Conservation (phyloP, 2,113 vertebrate species). For the Cavia aperea region DNA sequence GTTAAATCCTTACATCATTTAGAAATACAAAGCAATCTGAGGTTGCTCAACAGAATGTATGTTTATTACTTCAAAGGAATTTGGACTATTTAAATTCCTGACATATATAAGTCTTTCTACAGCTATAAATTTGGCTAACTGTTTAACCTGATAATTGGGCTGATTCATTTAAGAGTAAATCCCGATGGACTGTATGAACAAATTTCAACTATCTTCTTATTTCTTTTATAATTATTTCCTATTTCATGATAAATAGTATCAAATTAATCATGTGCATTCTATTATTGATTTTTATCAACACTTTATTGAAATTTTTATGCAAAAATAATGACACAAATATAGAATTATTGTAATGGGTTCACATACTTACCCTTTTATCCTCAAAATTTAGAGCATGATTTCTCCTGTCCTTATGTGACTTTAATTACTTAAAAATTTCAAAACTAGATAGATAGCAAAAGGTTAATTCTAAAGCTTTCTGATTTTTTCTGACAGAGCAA, state of each 20-base stretch:
- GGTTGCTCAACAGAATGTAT: background rate
- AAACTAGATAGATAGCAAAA: background rate
- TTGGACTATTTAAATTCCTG: background rate
- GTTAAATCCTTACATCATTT: background rate
- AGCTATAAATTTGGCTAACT: background rate
- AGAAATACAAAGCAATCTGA: background rate
- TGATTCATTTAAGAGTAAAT: background rate
- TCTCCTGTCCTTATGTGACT: background rate
- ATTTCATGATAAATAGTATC: background rate
- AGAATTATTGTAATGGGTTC: background rate
- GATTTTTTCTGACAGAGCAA: background rate
- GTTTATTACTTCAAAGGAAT: background rate
- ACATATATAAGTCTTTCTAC: background rate
- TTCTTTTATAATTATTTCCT: background rate
- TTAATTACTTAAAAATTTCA: background rate
- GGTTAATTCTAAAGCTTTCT: background rate
- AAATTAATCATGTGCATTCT: background rate
- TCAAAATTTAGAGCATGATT: constrained; percentile 7
- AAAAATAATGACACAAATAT: background rate
- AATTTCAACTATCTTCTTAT: background rate
- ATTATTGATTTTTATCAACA: background rate
- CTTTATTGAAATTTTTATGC: background rate
- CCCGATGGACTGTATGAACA: background rate
- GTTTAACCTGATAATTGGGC: background rate
- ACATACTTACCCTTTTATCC: background rate